Evolutionary conservation across 2,113 vertebrate genomes (phyloP).

Genomic region (Vidua macroura): DNA sequence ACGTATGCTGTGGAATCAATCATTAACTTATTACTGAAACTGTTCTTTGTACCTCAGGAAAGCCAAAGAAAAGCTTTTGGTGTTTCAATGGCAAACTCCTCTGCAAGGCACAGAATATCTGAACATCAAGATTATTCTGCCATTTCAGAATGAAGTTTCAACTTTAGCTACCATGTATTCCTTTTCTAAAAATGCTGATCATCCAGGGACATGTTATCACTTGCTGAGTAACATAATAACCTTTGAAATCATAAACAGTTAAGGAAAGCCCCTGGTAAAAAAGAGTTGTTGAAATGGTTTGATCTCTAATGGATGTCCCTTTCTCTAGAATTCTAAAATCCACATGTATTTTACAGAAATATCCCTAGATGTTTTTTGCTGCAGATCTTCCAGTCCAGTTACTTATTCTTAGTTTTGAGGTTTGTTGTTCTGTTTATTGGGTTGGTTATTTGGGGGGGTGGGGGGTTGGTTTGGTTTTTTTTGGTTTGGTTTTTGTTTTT

Average conservation of each 20-base stretch:
- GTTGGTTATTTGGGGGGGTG: no score
- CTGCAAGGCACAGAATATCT: neutral
- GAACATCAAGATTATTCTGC: neutral
- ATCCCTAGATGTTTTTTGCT: neutral
- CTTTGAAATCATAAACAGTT: constrained; percentile 33
- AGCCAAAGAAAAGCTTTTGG: neutral
- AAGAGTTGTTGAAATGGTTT: neutral
- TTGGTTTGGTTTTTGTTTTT: neutral
- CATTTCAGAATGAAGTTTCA: constrained; percentile 8
- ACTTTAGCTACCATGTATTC: neutral
- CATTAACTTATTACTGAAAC: neutral
- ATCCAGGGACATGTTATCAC: neutral
- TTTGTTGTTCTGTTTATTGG: neutral
- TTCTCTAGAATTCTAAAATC: neutral
- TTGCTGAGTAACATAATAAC: neutral
- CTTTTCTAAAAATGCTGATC: constrained; percentile 9
- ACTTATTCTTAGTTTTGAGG: neutral
- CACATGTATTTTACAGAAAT: constrained; percentile 4
- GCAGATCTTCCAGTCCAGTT: neutral
- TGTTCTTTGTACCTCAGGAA: neutral
- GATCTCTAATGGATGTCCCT: neutral
- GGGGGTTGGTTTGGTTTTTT: no score
- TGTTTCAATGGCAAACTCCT: neutral
- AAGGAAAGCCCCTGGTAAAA: neutral
- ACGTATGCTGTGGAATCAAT: neutral